Evolutionary conservation across 2,113 vertebrate genomes (phyloP).

Genomic region (Alouatta palliata): DNA sequence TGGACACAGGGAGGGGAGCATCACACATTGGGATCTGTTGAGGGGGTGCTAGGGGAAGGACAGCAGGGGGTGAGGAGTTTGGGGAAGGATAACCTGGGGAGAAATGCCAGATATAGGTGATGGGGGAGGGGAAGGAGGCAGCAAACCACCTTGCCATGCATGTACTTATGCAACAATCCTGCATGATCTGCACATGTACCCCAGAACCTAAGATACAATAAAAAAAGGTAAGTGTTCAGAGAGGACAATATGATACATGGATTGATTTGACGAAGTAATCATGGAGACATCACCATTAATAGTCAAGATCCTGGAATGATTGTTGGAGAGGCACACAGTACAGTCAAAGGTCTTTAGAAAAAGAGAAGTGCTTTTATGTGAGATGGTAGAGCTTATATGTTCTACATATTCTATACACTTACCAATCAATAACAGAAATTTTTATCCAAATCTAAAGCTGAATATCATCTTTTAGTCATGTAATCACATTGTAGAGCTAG

Average conservation of each 20-base stretch:
- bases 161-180: no score
- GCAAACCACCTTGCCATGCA: no score
- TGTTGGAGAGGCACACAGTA: not conserved
- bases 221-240: not conserved
- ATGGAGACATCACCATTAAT: no score
- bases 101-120: no score
- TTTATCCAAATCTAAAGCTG: not conserved
- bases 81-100: no score
- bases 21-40: no score
- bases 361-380: not conserved
- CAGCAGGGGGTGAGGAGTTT: no score
- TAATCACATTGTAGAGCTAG: not conserved
- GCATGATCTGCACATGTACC: no score
- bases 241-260: not conserved
- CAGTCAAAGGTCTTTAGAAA: not conserved
- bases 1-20: no score
- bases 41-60: no score
- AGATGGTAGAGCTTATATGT: not conserved
- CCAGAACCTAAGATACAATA: no score
- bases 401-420: not conserved
- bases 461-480: not conserved
- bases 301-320: not conserved
- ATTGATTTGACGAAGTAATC: not conserved
- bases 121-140: no score
- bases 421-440: not conserved